Evolutionary conservation across 2,797 vertebrate genomes (phyloP).

Genomic region (Malacoctenus gilli): DNA sequence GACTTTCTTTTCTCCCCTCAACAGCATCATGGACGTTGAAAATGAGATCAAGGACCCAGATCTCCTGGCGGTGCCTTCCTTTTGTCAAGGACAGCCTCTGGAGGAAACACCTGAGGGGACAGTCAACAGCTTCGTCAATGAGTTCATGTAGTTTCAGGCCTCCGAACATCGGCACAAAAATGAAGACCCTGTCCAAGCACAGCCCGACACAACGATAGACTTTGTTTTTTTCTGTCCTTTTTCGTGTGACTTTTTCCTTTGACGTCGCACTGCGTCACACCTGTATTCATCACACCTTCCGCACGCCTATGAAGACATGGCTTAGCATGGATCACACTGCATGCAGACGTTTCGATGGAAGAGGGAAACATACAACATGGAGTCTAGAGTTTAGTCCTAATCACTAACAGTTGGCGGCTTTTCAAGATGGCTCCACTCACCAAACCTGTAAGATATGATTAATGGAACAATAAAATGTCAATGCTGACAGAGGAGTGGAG

Average conservation of each 20-base stretch:
- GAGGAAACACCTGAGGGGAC: constrained; percentile 76
- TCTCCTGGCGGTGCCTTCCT: constrained; percentile 69
- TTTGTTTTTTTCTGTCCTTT: constrained; percentile 54
- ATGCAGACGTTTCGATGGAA: constrained; percentile 50
- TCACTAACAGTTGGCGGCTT: constrained; percentile 69
- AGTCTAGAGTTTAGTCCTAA: constrained; percentile 54
- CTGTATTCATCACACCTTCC: constrained; percentile 48
- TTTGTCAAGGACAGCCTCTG: constrained; percentile 65
- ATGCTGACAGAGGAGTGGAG: constrained; percentile 53
- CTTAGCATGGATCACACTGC: constrained; percentile 58
- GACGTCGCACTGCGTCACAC: constrained; percentile 46
- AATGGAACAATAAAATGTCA: constrained; percentile 73
- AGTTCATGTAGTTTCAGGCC: constrained; percentile 77
- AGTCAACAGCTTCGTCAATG: constrained; percentile 73
- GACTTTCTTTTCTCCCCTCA: not conserved
- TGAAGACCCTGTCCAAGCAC: constrained; percentile 23
- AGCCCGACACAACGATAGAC: constrained; percentile 49
- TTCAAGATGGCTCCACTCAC: constrained; percentile 60
- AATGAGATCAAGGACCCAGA: constrained; percentile 75
- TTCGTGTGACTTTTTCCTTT: constrained; percentile 45
- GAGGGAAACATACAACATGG: constrained; percentile 33
- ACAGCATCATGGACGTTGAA: constrained; percentile 70
- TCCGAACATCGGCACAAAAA: constrained; percentile 20
- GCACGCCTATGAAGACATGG: constrained; percentile 48
- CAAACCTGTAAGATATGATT: constrained; percentile 68